Percentiles rank a stretch among this genome's conserved stretches.
Conservation (phyloP, 23 tunicate genomes). For the Botrylloides violaceus region DNA sequence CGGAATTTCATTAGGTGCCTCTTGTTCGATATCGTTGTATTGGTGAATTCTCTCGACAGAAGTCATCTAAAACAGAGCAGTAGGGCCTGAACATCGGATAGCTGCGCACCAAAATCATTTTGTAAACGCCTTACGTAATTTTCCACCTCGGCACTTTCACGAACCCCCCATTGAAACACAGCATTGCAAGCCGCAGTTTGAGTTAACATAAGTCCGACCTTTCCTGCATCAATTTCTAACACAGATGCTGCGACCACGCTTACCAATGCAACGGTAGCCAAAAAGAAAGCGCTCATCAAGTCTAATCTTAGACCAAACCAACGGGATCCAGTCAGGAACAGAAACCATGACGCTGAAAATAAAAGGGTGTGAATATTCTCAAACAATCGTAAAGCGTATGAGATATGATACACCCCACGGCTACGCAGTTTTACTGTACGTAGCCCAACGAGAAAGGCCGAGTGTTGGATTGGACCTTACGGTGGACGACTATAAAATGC, state of each 20-base stretch:
- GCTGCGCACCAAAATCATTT: too few species aligned
- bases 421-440: too few species aligned
- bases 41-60: conserved; percentile 89
- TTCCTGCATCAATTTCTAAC: conserved; percentile 12
- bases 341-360: conserved; percentile 88
- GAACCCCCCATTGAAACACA: conserved; percentile 84
- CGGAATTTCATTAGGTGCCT: conserved; percentile 19
- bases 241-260: conserved; percentile 9
- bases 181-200: conserved; percentile 38
- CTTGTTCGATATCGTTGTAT: conserved; percentile 42
- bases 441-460: too few species aligned
- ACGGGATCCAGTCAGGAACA: conserved; percentile 40
- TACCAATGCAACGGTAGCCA: conserved; percentile 34
- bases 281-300: conserved; percentile 33
- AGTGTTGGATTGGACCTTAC: too few species aligned
- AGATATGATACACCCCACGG: too few species aligned
- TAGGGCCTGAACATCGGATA: too few species aligned
- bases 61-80: conserved; percentile 43
- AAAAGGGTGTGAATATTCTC: too few species aligned
- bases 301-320: conserved; percentile 88
- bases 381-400: too few species aligned
- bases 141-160: conserved; percentile 90
- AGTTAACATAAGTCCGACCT: conserved; percentile 63
- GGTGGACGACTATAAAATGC: too few species aligned
- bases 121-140: conserved; percentile 42